Evolutionary conservation across 2,888 invertebrate species (phyloP), one percentile per base, ranked within the genome.

Genomic region (Conus canariensis): DNA sequence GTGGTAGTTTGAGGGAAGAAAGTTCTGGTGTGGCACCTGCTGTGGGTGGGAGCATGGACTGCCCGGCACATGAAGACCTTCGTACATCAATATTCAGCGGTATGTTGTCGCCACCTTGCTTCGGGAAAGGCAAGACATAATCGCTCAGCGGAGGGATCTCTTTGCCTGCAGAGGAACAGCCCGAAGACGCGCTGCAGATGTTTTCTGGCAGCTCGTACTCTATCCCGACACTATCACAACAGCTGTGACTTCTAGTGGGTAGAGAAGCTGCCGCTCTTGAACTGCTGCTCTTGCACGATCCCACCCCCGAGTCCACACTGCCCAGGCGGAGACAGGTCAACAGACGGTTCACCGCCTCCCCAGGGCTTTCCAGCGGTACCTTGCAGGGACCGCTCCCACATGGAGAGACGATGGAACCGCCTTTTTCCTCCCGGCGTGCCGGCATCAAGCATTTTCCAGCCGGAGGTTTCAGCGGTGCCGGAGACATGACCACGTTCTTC

Each of bases 291-390:
- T n/a, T 8, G 45, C 45, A 45, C 45, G 70, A 16, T 70, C 70
- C 70, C 22, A 70, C 22, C 45, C 77, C 77, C 5, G 30, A 77
- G 30, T 77, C 77, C 30, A 77, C 25, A 58, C 74, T 87, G 9
- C 12, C 85, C n/a, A 60, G 9, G 14, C 58, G 85, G 56, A 87
- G 58, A 25, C 87, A 74, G 59, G 87, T 25, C n/a, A 87, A 77
- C 74, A 87, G 58, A 7, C 19, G 56, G 56, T 22, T n/a, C 56
- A 56, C 70, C 25, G 25, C 70, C 14, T 87, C 56, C 8, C 70
- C 56, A 9, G 70, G 19, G 22, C 25, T 70, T 25, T 45, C 67
- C 67, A 56, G n/a, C 10, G 70, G 22, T 2, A 45, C 14, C 22
- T 9, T 30, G 22, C 19, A 9, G 45, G 87, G 70, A 8, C 7